A percentile compares a stretch with the other conserved stretches of the same genome.
phyloP scores from a whole-genome alignment of 2,113 vertebrate genomes.

The Myotis davidii region DNA sequence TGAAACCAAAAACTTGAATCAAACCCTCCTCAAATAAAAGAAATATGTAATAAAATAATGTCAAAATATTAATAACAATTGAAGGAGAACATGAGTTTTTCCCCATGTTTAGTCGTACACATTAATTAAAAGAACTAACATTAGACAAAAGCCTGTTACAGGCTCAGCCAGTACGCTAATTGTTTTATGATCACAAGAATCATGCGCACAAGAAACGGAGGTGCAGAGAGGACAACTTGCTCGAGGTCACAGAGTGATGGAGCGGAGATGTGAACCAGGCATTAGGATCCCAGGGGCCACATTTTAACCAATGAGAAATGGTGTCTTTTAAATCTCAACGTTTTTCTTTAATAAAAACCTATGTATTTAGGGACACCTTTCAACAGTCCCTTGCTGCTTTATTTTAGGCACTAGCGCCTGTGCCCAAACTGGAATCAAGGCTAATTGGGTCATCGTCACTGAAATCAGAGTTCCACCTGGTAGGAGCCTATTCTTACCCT shows the following conservation, averaged over 20 bases:
- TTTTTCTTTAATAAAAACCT: neutral
- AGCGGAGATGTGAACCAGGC: neutral
- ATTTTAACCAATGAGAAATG: neutral
- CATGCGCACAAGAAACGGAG: neutral
- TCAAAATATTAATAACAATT: neutral
- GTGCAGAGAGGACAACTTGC: neutral
- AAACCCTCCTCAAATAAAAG: neutral
- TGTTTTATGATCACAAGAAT: neutral
- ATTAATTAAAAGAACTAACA: neutral
- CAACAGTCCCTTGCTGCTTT: neutral
- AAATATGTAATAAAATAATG: neutral
- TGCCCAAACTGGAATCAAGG: neutral
- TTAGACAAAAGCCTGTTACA: neutral
- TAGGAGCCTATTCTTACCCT: neutral
- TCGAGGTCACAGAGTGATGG: neutral
- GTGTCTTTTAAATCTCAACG: neutral
- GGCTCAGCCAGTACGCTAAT: neutral
- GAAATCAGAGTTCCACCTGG: neutral
- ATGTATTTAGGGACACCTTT: neutral
- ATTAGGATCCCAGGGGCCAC: neutral
- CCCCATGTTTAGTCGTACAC: neutral
- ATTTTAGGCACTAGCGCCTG: neutral
- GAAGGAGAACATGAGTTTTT: neutral
- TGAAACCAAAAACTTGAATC: neutral
- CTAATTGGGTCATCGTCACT: neutral